Evolutionary conservation across 2,888 invertebrate genomes (phyloP), one percentile per base, ranked within the genome.

Genomic region (Orthosia gracilis): DNA sequence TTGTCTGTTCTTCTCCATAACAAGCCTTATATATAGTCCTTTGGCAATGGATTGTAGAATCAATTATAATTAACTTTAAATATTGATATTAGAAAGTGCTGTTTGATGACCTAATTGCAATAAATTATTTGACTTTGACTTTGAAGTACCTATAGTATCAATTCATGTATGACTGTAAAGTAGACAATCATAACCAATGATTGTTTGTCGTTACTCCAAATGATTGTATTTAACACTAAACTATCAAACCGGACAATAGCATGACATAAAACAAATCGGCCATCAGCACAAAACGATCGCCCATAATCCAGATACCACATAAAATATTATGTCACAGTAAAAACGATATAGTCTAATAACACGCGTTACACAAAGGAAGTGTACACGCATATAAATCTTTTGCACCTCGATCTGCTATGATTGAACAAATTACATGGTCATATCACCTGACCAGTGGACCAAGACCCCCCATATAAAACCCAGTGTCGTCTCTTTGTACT

Each of bases 391-490:
- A 91, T 90, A 91, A 91, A 91, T 91, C 90, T 90, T 87, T 82
- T 82, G 86, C 88, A 88, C 86, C 88, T 89, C 89, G 73, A 87
- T 88, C 86, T 84, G 80, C 89, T 87, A 90, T 90, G 88, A 89
- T 89, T 85, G 87, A 84, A 88, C 91, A 89, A 91, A 92, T 91
- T 90, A 91, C 89, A 89, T 84, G 82, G 78, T 83, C 82, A 81
- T 77, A 67, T 73, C 68, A 61, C 69, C 9, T 26, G 76, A 64
- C 86, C 87, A 87, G 57, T 71, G 7, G 68, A 58, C 45, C 23
- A 13, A 61, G 86, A 82, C 47, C 83, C 54, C 52, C 71, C 71
- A 52, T 73, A 75, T 65, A 80, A 76, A 15, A 64, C n/a, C 23
- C 45, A 55, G 40, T 70, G 59, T 63, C 70, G 52, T 55, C 69